Percentiles rank a stretch among this genome's conserved stretches.
Conservation (phyloP, 2,888 invertebrate genomes). For the Nudaria mundana region DNA sequence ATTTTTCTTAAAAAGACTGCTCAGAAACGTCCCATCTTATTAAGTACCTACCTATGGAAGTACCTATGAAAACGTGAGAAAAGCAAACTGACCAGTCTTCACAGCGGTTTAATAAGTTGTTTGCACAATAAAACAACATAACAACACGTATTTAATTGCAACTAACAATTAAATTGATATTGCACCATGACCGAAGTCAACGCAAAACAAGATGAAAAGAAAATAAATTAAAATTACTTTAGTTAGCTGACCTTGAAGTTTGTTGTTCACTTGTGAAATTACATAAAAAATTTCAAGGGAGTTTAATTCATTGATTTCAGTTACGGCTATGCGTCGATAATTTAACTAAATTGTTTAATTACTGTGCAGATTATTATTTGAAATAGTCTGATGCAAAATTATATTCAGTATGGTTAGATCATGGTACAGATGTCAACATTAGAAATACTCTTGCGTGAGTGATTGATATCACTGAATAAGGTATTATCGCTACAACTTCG, state of each 20-base stretch:
- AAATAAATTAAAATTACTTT: slow-evolving; percentile 18
- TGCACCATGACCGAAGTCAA: slow-evolving; percentile 11
- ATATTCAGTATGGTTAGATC: background rate
- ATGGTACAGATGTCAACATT: background rate
- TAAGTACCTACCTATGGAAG: too few relatives aligned
- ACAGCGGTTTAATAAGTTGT: background rate
- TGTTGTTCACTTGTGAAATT: slow-evolving; percentile 17
- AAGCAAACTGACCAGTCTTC: too few relatives aligned
- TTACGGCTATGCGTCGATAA: background rate
- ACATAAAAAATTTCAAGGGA: slow-evolving; percentile 16
- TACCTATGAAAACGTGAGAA: too few relatives aligned
- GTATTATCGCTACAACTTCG: too few relatives aligned
- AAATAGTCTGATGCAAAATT: background rate
- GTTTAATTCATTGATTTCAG: background rate
- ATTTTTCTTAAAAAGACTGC: background rate
- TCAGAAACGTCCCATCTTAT: too few relatives aligned
- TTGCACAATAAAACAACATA: slow-evolving; percentile 1
- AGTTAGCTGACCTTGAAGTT: slow-evolving; percentile 19
- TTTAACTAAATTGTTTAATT: background rate
- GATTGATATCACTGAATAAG: too few relatives aligned
- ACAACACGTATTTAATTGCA: slow-evolving; percentile 2
- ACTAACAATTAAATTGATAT: slow-evolving; percentile 16
- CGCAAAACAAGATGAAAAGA: slow-evolving; percentile 4
- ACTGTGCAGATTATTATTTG: background rate
- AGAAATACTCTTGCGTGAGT: too few relatives aligned